Base-by-base conservation (phyloP, 1,140 invertebrate genomes). In the Gryllus bimaculatus region DNA sequence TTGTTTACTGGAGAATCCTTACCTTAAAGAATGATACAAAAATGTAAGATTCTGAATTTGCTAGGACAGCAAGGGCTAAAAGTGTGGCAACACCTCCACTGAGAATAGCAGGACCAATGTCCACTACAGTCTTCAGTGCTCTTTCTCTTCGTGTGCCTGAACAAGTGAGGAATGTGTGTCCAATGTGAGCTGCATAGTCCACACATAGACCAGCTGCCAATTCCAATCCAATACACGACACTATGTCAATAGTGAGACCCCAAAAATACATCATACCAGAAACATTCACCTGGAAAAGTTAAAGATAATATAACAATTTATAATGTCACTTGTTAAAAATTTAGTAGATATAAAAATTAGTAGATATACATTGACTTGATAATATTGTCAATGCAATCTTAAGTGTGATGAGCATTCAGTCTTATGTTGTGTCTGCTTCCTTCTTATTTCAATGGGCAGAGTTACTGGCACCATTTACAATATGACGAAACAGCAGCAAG, bases 171-270 rank as follows among this genome's bases (percentile, higher is more conserved):
- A 95, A 96, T 7, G 92, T 92, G 82, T 95, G 93, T n/a, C 93
- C 94, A 12, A 96, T 92, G 84, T 97, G 95, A 8, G 94, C 94
- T 0, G 94, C 94, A 81, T 96, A 95, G 87, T 97, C 95, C 2
- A 96, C 94, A 83, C 94, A 95, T 49, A 97, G 87, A 54, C 95
- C 95, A 82, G 96, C 93, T n/a, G 92, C 93, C 78, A 97, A 87
- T 82, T 96, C 93, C 12, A 95, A 86, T 78, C 85, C 92, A 81
- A 97, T 94, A 84, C 94, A 95, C 48, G 94, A 94, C 47, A 95
- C 93, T 75, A 94, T 91, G 83, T 96, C 95, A 73, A 97, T 92
- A 7, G 93, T 95, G 78, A 96, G 88, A 8, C 92, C 94, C 95
- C 94, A 92, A 79, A 90, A 90, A 79, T 90, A 90, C 92, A 97